phyloP scores from a whole-genome alignment of 2,113 vertebrate species.

The Amia ocellicauda region DNA sequence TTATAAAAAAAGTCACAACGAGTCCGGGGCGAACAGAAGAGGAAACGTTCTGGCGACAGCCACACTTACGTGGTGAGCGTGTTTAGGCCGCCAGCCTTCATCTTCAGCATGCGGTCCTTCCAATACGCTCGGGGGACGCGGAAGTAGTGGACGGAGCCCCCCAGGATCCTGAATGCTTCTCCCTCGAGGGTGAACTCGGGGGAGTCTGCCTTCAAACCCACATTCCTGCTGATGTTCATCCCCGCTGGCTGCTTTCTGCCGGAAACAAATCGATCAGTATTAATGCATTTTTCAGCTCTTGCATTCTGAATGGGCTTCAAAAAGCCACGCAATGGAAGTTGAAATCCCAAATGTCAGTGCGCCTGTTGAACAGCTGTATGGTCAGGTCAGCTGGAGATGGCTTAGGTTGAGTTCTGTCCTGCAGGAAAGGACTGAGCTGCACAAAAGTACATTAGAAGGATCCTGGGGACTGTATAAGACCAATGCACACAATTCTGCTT shows the following conservation, averaged over 20 bases:
- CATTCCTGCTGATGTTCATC: slow-evolving; percentile 52
- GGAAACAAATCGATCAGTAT: slow-evolving; percentile 32
- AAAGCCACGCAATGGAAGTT: too few species aligned
- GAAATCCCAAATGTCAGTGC: too few species aligned
- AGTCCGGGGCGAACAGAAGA: background rate
- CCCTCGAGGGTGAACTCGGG: slow-evolving; percentile 77
- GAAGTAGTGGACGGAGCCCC: slow-evolving; percentile 87
- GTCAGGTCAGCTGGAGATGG: background rate
- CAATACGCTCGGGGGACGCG: slow-evolving; percentile 82
- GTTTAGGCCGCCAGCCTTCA: slow-evolving; percentile 81
- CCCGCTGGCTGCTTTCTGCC: slow-evolving; percentile 37
- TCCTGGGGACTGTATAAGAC: too few species aligned
- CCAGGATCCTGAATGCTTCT: slow-evolving; percentile 70
- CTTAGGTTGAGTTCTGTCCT: background rate
- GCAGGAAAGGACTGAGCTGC: background rate
- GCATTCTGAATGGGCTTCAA: background rate
- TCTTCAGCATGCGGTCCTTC: slow-evolving; percentile 78
- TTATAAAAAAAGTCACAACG: background rate
- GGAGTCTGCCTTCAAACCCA: slow-evolving; percentile 64
- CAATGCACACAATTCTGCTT: too few species aligned
- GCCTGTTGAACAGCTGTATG: background rate
- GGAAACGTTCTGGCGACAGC: background rate
- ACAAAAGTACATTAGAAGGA: too few species aligned
- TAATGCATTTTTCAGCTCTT: background rate
- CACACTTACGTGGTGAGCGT: slow-evolving; percentile 83